Percentiles rank a stretch among this genome's conserved stretches.
phyloP scores from a whole-genome alignment of 2,797 vertebrate species.

The Notoglanidium macrostoma region DNA sequence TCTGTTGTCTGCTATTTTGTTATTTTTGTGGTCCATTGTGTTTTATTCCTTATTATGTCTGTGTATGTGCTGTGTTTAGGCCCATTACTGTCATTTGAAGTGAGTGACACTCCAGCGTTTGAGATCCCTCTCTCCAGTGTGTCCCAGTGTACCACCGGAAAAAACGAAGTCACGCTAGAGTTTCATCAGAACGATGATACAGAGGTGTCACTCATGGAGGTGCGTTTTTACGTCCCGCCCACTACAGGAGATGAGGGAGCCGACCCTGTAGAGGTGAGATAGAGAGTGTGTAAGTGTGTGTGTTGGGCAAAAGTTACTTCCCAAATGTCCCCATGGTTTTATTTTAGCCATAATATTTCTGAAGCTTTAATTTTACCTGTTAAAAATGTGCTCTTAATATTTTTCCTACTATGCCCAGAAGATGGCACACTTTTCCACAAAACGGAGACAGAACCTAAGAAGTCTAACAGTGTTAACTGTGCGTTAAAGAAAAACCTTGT shows the following conservation, averaged over 20 bases:
- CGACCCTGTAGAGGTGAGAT: conserved; percentile 77
- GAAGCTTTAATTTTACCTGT: not conserved
- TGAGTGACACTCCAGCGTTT: conserved; percentile 90
- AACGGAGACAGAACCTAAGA: not conserved
- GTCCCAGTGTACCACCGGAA: conserved; percentile 95
- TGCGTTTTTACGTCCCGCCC: conserved; percentile 95
- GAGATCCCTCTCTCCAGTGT: conserved; percentile 94
- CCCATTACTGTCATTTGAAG: conserved; percentile 85
- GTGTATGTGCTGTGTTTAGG: conserved; percentile 60
- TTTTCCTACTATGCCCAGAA: not conserved
- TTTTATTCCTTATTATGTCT: not conserved
- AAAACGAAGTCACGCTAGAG: conserved; percentile 96
- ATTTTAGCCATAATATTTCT: not conserved
- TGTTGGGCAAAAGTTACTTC: not conserved
- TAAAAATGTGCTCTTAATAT: not conserved
- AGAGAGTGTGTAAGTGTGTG: not conserved
- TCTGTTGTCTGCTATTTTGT: not conserved
- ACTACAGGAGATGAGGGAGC: conserved; percentile 87
- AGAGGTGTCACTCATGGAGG: conserved; percentile 97
- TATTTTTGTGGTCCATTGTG: not conserved
- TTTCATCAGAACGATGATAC: conserved; percentile 98
- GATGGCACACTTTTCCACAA: conserved; percentile 19
- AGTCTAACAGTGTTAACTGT: too few species aligned
- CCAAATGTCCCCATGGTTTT: not conserved
- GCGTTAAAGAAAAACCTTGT: not conserved